These are phyloP conservation scores for Nannoperca australis DNA, from an alignment of 2,797 vertebrate species.

Conservation along the genomic window DNA sequence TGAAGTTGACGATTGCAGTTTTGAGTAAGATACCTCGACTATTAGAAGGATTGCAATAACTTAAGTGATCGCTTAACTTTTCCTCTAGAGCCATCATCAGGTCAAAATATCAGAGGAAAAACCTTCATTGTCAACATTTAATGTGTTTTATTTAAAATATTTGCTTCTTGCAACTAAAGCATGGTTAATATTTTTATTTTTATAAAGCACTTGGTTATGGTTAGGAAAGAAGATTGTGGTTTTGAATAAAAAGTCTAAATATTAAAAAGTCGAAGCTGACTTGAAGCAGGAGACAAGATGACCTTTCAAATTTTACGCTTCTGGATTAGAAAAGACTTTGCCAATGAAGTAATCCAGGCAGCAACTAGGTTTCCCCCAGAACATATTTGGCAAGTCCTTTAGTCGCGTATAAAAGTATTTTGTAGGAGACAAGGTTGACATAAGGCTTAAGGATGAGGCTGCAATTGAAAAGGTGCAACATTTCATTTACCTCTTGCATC, in stretches of 20 bases:
- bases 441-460: background rate
- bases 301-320: background rate
- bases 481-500: constrained; percentile 11
- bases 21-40: too few species aligned
- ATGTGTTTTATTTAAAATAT: background rate
- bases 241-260: too few species aligned
- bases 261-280: background rate
- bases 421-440: background rate
- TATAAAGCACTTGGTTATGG: background rate
- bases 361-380: background rate
- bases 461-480: background rate
- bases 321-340: background rate
- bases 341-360: background rate
- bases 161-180: background rate
- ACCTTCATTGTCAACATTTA: background rate
- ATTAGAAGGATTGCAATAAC: background rate
- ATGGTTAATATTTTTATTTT: background rate
- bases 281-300: background rate
- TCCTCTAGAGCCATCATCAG: background rate
- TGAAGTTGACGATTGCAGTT: background rate
- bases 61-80: background rate
- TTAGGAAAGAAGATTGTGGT: background rate
- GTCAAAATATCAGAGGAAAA: background rate
- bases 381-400: background rate
- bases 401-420: background rate